Evolutionary conservation across 2,888 invertebrate species (phyloP).

Genomic region (Agrochola lychnidis): DNA sequence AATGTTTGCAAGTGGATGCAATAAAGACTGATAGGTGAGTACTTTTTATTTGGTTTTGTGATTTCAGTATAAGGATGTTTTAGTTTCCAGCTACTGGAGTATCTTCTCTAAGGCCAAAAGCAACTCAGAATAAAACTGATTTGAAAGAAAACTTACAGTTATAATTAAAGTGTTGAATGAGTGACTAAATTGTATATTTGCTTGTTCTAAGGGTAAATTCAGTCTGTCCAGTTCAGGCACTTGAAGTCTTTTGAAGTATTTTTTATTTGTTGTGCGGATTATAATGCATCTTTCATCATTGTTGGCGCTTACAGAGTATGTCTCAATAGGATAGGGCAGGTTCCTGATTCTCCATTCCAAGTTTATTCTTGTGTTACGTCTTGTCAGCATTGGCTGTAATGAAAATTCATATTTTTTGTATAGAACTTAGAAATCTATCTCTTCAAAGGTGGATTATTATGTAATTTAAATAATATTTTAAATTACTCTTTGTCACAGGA

Average conservation of each 20-base stretch:
- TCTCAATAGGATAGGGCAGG: conserved; percentile 93
- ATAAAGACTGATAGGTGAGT: neutral
- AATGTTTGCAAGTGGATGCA: neutral
- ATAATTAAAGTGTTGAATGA: conserved; percentile 95
- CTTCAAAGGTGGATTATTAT: neutral
- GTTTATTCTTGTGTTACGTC: conserved; percentile 93
- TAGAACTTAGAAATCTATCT: neutral
- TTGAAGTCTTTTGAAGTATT: conserved; percentile 94
- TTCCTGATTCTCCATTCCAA: conserved; percentile 96
- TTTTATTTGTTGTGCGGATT: conserved; percentile 94
- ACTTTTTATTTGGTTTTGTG: neutral
- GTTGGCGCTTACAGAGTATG: conserved; percentile 93
- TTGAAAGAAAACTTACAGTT: conserved; percentile 83
- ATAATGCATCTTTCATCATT: conserved; percentile 92
- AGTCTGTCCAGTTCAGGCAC: conserved; percentile 93
- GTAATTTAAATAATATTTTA: neutral
- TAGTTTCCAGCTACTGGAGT: neutral
- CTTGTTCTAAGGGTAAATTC: conserved; percentile 91
- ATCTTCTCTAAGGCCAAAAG: neutral
- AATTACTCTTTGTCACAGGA: neutral
- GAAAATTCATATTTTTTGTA: conserved; percentile 24
- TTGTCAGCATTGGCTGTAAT: conserved; percentile 92
- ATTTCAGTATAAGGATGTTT: neutral
- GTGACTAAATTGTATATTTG: conserved; percentile 92
- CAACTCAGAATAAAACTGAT: neutral